Base-by-base conservation (phyloP, 2,113 vertebrate species). In the Epinephelus cyanopodus region DNA sequence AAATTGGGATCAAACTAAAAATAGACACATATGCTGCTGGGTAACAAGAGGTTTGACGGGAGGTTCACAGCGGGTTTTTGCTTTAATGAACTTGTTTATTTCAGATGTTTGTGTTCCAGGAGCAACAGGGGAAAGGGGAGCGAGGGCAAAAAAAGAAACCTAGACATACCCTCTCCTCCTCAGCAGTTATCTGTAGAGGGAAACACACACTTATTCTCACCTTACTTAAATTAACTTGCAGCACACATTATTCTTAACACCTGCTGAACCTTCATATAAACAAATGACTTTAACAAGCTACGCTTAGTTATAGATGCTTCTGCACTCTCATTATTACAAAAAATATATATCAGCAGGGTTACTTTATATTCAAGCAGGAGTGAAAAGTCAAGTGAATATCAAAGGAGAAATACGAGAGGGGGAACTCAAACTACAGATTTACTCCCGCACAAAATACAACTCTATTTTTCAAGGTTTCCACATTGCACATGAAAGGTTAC, bases 151-250 rank as follows among this genome's bases (percentile, higher is more conserved):
- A 17, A 18, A 42, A 63, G 2, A 71, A 60, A 60, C 37, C n/a
- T 48, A 53, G 62, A 95, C 95, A 25, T 95, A 95, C 95, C 95
- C 82, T 89, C 67, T 94, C 91, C 89, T 95, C 95, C 90, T 96
- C 95, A 66, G 88, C 84, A 60, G 95, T 93, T 5, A 95, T 48
- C 95, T 96, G 93, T 3, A 71, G 58, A 73, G 21, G 86, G 6
- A 91, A 18, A 86, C 25, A 83, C 42, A 54, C 5, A 68, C 54
- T 68, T 25, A 88, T 10, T 78, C 23, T 84, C 6, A 53, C 37
- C 12, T 62, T 68, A 2, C 53, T 54, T n/a, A 75, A 15, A 62
- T 56, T 6, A 70, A 7, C 33, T 39, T 23, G 2, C 18, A 25
- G 47, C 61, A 48, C 52, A 61, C 21, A 48, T 27, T 17, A 18